A percentile compares a stretch with the other conserved stretches of the same genome.
These are phyloP conservation scores for Crossoptilon crossoptilon DNA, from an alignment of 2,797 vertebrate genomes.

Conservation along the genomic window DNA sequence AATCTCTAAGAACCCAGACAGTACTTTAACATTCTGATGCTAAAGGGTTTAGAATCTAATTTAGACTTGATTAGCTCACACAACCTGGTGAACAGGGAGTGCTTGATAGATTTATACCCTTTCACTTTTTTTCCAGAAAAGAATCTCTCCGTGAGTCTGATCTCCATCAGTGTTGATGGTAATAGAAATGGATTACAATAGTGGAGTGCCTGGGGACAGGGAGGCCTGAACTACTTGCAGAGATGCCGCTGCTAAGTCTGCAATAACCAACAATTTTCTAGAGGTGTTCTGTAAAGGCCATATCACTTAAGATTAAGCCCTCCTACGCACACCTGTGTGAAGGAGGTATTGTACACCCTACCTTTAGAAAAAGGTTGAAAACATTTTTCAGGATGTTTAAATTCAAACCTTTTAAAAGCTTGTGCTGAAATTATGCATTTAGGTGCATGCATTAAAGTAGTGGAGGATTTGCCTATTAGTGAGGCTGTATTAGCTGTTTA, in stretches of 20 bases:
- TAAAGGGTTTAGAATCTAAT: constrained; percentile 44
- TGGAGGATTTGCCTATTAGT: background rate
- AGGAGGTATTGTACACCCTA: background rate
- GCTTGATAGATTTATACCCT: background rate
- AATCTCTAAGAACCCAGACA: constrained; percentile 14
- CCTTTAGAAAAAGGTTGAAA: background rate
- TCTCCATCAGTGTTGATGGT: background rate
- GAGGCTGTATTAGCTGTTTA: background rate
- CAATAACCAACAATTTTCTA: background rate
- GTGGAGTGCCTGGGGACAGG: background rate
- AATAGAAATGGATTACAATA: background rate
- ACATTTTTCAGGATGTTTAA: background rate
- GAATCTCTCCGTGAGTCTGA: background rate
- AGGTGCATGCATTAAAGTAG: background rate
- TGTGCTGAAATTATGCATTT: background rate
- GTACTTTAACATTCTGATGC: constrained; percentile 2
- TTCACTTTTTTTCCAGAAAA: background rate
- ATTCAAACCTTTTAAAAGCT: background rate
- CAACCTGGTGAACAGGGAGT: constrained; percentile 22
- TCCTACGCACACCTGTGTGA: background rate
- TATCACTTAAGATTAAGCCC: background rate
- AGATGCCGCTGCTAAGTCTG: background rate
- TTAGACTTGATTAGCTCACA: constrained; percentile 48
- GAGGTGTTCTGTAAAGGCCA: background rate
- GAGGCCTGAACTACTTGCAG: background rate